Evolutionary conservation across 2,113 vertebrate genomes (phyloP).

Genomic region (Illadopsis cleaveri): DNA sequence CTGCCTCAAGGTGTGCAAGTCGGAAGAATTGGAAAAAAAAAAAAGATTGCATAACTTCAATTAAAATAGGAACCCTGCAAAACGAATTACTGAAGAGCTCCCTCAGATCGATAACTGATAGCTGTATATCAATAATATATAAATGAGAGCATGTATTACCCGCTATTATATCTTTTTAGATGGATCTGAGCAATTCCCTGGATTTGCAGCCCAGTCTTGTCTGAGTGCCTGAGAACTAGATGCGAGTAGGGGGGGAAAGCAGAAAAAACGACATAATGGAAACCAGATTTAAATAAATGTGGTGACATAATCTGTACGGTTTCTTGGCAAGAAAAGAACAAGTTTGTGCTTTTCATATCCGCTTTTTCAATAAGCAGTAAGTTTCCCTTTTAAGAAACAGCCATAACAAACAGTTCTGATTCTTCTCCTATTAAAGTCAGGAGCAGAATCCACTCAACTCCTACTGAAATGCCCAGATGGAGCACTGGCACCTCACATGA

Average conservation of each 20-base stretch:
- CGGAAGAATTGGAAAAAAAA: not conserved
- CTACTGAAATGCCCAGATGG: not conserved
- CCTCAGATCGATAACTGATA: not conserved
- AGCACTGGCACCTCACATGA: not conserved
- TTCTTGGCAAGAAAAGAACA: conserved; percentile 39
- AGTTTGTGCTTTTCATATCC: conserved; percentile 30
- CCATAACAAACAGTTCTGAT: not conserved
- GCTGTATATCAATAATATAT: not conserved
- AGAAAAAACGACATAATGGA: conserved; percentile 7
- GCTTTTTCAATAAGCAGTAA: conserved; percentile 8
- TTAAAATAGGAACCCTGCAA: not conserved
- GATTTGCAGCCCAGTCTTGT: not conserved
- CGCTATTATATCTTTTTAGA: not conserved
- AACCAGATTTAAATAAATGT: conserved; percentile 32
- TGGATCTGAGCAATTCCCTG: not conserved
- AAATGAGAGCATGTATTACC: not conserved
- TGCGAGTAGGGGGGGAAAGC: fast-evolving
- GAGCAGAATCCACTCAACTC: not conserved
- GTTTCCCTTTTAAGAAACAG: conserved; percentile 53
- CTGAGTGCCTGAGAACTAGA: not conserved
- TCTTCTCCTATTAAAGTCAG: conserved; percentile 59
- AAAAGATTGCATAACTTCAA: not conserved
- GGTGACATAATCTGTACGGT: not conserved
- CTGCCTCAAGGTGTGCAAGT: not conserved
- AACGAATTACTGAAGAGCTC: not conserved